Conservation (phyloP, 2,888 invertebrate genomes). For the Microctonus hyperodae region DNA sequence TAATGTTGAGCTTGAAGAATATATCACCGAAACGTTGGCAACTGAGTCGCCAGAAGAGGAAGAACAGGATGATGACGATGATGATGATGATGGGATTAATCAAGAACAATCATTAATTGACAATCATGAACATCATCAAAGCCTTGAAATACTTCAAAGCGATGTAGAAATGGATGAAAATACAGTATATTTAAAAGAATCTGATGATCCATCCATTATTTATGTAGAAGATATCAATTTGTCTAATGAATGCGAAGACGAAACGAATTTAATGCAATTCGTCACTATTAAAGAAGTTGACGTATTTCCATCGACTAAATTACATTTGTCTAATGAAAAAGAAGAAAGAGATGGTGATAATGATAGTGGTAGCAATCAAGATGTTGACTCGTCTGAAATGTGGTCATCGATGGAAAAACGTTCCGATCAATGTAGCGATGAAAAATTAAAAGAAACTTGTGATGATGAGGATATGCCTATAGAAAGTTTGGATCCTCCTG, state of each 20-base stretch:
- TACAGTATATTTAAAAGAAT: conserved; percentile 24
- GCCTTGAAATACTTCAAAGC: conserved; percentile 18
- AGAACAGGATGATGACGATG: conserved; percentile 30
- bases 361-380: background rate
- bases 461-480: conserved; percentile 18
- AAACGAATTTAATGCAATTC: conserved; percentile 8
- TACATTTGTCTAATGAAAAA: conserved; percentile 8
- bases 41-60: conserved; percentile 28
- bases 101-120: conserved; percentile 8
- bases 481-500: conserved; percentile 4
- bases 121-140: conserved; percentile 32
- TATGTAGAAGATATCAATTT: conserved; percentile 34
- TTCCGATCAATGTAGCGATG: background rate
- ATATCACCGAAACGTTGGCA: conserved; percentile 22
- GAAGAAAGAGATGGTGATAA: background rate
- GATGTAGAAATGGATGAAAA: conserved; percentile 13
- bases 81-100: background rate
- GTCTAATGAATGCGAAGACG: conserved; percentile 32
- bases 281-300: background rate
- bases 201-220: conserved; percentile 31
- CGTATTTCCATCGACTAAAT: conserved; percentile 21
- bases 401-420: conserved; percentile 34
- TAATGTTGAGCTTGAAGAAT: conserved; percentile 21
- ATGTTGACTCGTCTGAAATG: conserved; percentile 38
- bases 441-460: background rate